These are phyloP conservation scores for Hapalemur alaotrensis DNA, from an alignment of 2,797 vertebrate species.

Conservation along the genomic window DNA sequence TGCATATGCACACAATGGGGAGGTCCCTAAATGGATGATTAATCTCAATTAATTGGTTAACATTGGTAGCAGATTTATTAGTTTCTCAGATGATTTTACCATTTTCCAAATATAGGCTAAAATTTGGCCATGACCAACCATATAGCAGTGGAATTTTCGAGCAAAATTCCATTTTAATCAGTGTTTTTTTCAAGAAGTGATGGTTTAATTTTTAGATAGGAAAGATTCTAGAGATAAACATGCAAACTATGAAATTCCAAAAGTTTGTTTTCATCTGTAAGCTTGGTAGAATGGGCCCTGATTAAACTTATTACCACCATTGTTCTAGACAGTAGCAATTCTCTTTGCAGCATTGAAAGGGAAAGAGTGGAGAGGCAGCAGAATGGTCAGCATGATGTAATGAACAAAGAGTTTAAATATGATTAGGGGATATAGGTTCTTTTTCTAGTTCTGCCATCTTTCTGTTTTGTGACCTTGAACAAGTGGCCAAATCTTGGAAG, in stretches of 20 bases:
- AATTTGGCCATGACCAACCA: not conserved
- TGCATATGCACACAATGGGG: not conserved
- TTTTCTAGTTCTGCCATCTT: not conserved
- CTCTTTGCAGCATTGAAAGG: not conserved
- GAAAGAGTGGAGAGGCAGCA: not conserved
- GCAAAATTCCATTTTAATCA: constrained; percentile 4
- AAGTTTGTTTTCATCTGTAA: not conserved
- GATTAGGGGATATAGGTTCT: not conserved
- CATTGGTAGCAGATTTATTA: not conserved
- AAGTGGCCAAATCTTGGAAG: not conserved
- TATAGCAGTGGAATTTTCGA: constrained; percentile 12
- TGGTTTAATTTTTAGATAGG: not conserved
- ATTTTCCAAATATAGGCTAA: not conserved
- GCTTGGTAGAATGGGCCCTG: not conserved
- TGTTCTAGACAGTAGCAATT: not conserved
- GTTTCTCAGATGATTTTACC: not conserved
- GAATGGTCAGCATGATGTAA: not conserved
- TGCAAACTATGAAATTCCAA: not conserved
- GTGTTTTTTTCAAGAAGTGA: not conserved
- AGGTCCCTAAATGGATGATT: not conserved
- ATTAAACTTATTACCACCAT: not conserved
- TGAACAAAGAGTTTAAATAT: not conserved
- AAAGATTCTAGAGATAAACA: not conserved
- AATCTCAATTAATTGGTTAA: not conserved
- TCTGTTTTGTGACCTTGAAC: not conserved